Conservation (phyloP, 2,888 invertebrate genomes). For the Prenolepis imparis region DNA sequence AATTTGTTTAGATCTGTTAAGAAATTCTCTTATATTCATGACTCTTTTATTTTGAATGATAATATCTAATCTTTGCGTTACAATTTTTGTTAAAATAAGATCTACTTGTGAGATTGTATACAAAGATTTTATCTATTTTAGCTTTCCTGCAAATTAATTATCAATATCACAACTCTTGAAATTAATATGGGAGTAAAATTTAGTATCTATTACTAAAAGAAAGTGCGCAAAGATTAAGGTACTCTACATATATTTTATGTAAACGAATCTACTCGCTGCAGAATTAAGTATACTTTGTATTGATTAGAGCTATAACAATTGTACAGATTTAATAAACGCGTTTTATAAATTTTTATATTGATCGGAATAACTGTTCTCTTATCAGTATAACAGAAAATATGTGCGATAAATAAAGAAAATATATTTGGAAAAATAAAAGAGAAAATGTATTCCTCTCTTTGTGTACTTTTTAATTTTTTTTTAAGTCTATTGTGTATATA, state of each 20-base stretch:
- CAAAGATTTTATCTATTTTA: background rate
- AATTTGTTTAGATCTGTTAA: background rate
- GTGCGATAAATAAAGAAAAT: conserved; percentile 29
- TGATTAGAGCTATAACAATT: conserved; percentile 16
- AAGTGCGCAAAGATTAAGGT: conserved; percentile 27
- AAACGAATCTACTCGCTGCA: background rate
- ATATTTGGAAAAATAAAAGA: conserved; percentile 2
- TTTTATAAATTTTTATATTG: conserved; percentile 11
- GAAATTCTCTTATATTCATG: background rate
- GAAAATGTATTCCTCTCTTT: conserved; percentile 6
- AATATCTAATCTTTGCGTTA: background rate
- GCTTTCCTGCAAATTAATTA: background rate
- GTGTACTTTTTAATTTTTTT: background rate
- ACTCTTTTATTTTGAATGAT: background rate
- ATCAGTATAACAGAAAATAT: conserved; percentile 10
- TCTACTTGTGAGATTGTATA: background rate
- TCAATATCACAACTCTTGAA: background rate
- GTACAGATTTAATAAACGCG: conserved; percentile 35
- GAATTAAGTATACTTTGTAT: conserved; percentile 39
- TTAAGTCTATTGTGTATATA: background rate
- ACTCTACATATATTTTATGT: conserved; percentile 28
- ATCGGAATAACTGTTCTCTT: conserved; percentile 32
- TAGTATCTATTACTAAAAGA: background rate
- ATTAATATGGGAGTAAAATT: background rate
- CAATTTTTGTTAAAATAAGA: background rate